Percentiles rank a stretch among this genome's conserved stretches.
Evolutionary conservation across 2,888 invertebrate species (phyloP).

Genomic region (Leptopilina drosophilae): DNA sequence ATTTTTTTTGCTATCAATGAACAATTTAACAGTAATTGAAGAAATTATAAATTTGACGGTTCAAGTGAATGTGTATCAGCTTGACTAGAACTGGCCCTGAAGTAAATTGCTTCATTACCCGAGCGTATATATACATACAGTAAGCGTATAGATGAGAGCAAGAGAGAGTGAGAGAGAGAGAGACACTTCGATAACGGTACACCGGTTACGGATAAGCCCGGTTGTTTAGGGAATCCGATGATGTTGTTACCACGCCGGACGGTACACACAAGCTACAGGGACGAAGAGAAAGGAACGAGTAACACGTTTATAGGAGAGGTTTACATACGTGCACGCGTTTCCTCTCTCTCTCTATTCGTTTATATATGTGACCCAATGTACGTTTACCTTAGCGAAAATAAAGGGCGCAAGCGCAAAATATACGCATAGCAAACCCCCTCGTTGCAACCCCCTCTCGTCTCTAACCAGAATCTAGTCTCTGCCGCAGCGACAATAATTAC

Average conservation of each 20-base stretch:
- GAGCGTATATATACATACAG: not conserved
- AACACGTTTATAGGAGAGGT: slow-evolving; percentile 59
- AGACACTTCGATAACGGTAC: slow-evolving; percentile 61
- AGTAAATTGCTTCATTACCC: slow-evolving; percentile 70
- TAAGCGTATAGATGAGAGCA: slow-evolving; percentile 44
- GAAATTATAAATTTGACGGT: slow-evolving; percentile 39
- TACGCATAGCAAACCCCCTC: slow-evolving; percentile 47
- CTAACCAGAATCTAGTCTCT: slow-evolving; percentile 44
- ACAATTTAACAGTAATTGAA: slow-evolving; percentile 1
- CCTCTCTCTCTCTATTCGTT: slow-evolving; percentile 51
- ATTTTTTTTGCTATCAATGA: not conserved
- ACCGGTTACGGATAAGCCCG: slow-evolving; percentile 64
- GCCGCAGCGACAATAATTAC: slow-evolving; percentile 65
- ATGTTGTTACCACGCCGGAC: slow-evolving; percentile 64
- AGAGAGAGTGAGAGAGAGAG: slow-evolving; percentile 44
- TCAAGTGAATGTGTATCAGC: slow-evolving; percentile 27
- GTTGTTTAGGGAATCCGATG: slow-evolving; percentile 68
- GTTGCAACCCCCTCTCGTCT: not conserved
- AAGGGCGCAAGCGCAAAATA: slow-evolving; percentile 24
- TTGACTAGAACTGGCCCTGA: slow-evolving; percentile 57
- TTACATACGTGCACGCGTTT: slow-evolving; percentile 56
- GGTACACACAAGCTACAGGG: slow-evolving; percentile 54
- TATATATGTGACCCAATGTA: slow-evolving; percentile 45
- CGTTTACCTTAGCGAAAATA: slow-evolving; percentile 41
- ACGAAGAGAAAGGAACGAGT: slow-evolving; percentile 56